Base-by-base conservation (phyloP, 2,888 invertebrate species). In the Gnatocerus cornutus region DNA sequence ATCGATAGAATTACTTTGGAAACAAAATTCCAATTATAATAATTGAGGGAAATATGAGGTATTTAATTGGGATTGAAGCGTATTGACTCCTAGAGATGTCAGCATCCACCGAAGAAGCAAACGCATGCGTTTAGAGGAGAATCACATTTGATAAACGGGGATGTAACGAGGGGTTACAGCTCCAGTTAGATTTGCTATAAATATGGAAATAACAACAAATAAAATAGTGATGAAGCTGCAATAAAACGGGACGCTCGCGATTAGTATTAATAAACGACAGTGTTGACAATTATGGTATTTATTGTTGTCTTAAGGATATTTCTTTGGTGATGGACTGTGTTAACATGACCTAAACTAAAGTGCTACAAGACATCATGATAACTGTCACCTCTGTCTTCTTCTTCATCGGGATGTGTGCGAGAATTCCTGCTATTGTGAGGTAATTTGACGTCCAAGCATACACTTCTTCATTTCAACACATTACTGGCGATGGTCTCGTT, bases 41-140 rank as follows among this genome's bases (percentile, higher is more conserved):
- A 41, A 41, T 41, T 41, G 21, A 12, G 13, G 12, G 56, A 43
- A 27, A 10, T 12, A 21, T 12, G 6, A 75, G 70, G 70, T 71
- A 67, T 68, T 64, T 62, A 70, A 72, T 69, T 64, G 69, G 58
- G 68, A 72, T 66, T 10, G 73, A 69, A 69, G 73, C 69, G 71
- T 78, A 78, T 79, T 76, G 78, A 77, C 77, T 77, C 75, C 75
- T 71, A 72, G 72, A 75, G 76, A 75, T 77, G 76, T 76, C 77
- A 79, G 78, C 78, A 78, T 77, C 77, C 76, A 67, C 71, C 76
- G 71, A 71, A 74, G 64, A 73, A 72, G 61, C 39, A 55, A 65
- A 75, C 77, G 78, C 78, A 64, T 78, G 81, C 80, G 81, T 74
- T 52, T 39, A 72, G 12, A n/a, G 46, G 62, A 62, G 59, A 53